These are phyloP conservation scores for Heterodera schachtii DNA, from an alignment of 1,140 invertebrate genomes.

Conservation along the genomic window DNA sequence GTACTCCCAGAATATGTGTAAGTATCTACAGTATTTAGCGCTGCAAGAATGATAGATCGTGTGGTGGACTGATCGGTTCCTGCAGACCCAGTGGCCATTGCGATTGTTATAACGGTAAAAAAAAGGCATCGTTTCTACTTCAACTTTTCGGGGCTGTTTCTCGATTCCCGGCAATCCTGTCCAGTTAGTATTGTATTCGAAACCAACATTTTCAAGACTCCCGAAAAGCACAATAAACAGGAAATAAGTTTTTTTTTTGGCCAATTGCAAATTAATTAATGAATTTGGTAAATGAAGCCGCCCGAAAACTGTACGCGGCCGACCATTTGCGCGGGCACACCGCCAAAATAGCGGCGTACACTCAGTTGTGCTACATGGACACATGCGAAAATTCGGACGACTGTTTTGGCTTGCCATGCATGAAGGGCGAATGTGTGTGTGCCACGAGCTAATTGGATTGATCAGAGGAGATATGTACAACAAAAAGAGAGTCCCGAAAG, in stretches of 20 bases:
- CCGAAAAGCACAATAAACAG: too few relatives aligned
- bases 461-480: too few relatives aligned
- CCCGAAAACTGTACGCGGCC: background rate
- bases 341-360: background rate
- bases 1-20: too few relatives aligned
- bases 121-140: background rate
- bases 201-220: too few relatives aligned
- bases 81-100: background rate
- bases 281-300: background rate
- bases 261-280: too few relatives aligned
- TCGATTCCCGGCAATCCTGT: too few relatives aligned
- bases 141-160: too few relatives aligned
- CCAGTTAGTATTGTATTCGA: too few relatives aligned
- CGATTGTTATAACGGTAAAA: background rate
- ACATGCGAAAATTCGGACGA: background rate
- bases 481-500: too few relatives aligned
- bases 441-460: background rate
- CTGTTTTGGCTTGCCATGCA: background rate
- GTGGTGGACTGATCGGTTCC: constrained; percentile 5
- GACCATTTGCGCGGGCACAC: background rate
- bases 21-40: background rate
- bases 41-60: background rate
- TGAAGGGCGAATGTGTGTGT: constrained; percentile 5
- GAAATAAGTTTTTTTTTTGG: too few relatives aligned
- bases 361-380: background rate